Evolutionary conservation across 2,113 vertebrate species (phyloP).

Genomic region (Chelonoidis abingdonii): DNA sequence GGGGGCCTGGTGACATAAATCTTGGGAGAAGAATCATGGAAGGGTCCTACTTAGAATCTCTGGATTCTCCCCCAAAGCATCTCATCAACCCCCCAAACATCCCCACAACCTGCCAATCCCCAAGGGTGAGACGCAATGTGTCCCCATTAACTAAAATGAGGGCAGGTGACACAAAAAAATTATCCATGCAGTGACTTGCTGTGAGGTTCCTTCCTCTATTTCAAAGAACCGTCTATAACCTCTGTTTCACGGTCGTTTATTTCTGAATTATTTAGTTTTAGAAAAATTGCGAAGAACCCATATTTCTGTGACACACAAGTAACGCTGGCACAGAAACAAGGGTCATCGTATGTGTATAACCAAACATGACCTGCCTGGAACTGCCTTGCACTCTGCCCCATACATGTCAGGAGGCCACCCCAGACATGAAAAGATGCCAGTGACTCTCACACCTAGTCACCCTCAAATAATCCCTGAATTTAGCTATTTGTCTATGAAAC

Average conservation of each 20-base stretch:
- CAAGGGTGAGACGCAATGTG: not conserved
- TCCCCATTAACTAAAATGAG: not conserved
- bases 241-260: not conserved
- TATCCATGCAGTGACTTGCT: not conserved
- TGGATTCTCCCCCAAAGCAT: not conserved
- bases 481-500: not conserved
- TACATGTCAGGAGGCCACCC: not conserved
- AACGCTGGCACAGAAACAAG: not conserved
- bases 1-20: not conserved
- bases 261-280: not conserved
- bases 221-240: not conserved
- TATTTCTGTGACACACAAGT: not conserved
- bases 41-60: not conserved
- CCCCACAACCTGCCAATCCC: not conserved
- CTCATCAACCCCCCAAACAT: not conserved
- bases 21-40: not conserved
- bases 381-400: not conserved
- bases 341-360: too few relatives aligned
- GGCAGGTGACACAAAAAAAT: not conserved
- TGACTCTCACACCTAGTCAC: not conserved
- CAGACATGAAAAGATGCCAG: not conserved
- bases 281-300: accelerated
- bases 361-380: not conserved
- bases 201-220: not conserved
- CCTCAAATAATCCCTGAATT: not conserved